phyloP scores from a whole-genome alignment of 2,113 vertebrate species.

The Alouatta palliata region DNA sequence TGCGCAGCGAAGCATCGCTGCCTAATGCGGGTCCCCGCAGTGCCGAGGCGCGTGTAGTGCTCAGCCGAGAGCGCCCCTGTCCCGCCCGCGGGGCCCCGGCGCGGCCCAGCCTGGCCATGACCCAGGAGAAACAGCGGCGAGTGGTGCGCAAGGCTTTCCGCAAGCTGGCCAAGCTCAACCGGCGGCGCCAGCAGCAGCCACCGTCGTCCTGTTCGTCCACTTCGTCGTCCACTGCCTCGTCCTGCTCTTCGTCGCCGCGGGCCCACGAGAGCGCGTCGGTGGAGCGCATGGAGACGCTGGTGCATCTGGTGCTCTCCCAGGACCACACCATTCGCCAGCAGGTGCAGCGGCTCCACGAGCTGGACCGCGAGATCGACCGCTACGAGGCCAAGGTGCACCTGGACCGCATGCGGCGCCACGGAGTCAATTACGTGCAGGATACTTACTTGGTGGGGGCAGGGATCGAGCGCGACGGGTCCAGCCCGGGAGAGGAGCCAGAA shows the following conservation, averaged over 20 bases:
- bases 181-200: slow-evolving; percentile 83
- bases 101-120: slow-evolving; percentile 80
- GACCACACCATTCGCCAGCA: slow-evolving; percentile 96
- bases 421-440: slow-evolving; percentile 96
- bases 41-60: slow-evolving; percentile 95
- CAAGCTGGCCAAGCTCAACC: slow-evolving; percentile 95
- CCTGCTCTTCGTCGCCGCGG: slow-evolving; percentile 64
- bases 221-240: slow-evolving; percentile 65
- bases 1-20: slow-evolving; percentile 90
- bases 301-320: slow-evolving; percentile 95
- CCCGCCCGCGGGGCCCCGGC: slow-evolving; percentile 78
- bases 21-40: slow-evolving; percentile 89
- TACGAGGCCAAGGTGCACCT: slow-evolving; percentile 91
- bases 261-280: slow-evolving; percentile 83
- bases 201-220: slow-evolving; percentile 71
- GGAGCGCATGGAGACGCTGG: slow-evolving; percentile 94
- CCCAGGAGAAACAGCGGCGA: slow-evolving; percentile 92
- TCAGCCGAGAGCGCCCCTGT: slow-evolving; percentile 88
- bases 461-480: slow-evolving; percentile 63
- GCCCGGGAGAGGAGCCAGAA: neutral
- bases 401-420: slow-evolving; percentile 91
- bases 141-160: slow-evolving; percentile 95
- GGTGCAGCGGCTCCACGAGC: slow-evolving; percentile 91
- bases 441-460: slow-evolving; percentile 89
- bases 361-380: slow-evolving; percentile 93